These are phyloP conservation scores for Vireo griseus DNA, from an alignment of 2,797 vertebrate species.

Conservation along the genomic window DNA sequence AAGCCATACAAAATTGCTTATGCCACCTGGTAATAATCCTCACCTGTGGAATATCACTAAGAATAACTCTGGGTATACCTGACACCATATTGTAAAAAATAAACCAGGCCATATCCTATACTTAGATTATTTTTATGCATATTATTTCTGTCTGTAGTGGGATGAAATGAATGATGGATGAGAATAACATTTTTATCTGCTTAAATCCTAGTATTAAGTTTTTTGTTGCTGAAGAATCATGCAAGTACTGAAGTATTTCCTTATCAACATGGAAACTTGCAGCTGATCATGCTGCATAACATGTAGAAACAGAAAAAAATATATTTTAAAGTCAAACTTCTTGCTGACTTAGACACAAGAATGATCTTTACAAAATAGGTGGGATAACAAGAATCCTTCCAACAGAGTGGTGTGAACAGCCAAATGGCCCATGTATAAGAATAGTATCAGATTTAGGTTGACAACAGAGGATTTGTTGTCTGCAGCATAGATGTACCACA, in stretches of 20 bases:
- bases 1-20: not conserved
- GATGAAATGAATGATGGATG: not conserved
- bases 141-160: not conserved
- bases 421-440: not conserved
- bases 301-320: not conserved
- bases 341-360: not conserved
- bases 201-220: not conserved
- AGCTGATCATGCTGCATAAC: not conserved
- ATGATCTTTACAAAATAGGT: not conserved
- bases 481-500: fast-evolving
- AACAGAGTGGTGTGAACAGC: not conserved
- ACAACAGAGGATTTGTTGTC: not conserved
- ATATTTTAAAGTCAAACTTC: not conserved
- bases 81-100: not conserved
- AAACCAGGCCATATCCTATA: not conserved
- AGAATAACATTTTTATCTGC: not conserved
- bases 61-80: not conserved
- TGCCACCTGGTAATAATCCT: not conserved
- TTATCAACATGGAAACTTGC: not conserved
- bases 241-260: not conserved
- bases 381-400: not conserved
- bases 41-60: not conserved
- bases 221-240: not conserved
- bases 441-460: not conserved
- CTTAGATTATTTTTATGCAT: not conserved